These are phyloP conservation scores for Phoronis australis DNA, from an alignment of 2,888 invertebrate species.

Conservation along the genomic window DNA sequence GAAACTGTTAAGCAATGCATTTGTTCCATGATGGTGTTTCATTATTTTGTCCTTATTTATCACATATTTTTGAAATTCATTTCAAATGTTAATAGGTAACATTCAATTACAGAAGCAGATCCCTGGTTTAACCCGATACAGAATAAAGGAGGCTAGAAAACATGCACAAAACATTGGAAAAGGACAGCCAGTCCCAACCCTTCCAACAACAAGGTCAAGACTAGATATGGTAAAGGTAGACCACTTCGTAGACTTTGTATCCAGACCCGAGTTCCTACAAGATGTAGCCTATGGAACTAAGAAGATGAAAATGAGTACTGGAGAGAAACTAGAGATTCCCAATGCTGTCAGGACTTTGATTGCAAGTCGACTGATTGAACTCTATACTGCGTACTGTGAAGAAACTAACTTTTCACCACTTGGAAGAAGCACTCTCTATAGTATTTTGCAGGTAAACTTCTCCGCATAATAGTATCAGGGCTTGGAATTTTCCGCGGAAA, in stretches of 20 bases:
- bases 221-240: neutral
- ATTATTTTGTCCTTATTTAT: no score
- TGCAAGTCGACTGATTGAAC: neutral
- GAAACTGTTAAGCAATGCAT: no score
- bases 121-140: neutral
- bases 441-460: neutral
- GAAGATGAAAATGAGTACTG: neutral
- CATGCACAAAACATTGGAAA: neutral
- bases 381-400: neutral
- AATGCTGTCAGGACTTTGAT: neutral
- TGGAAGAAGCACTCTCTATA: neutral
- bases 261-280: constrained; percentile 1
- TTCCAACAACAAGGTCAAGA: neutral
- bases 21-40: no score
- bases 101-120: neutral
- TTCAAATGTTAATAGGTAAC: no score
- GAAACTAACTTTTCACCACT: neutral
- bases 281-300: neutral
- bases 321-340: neutral
- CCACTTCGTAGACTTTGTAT: neutral
- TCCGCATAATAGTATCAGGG: no score
- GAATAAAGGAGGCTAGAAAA: neutral
- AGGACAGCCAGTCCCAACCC: neutral
- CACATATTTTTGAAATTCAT: no score
- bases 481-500: no score